Percentiles rank a stretch among this genome's conserved stretches.
phyloP scores from a whole-genome alignment of 2,797 vertebrate genomes.

The Limnodromus scolopaceus region DNA sequence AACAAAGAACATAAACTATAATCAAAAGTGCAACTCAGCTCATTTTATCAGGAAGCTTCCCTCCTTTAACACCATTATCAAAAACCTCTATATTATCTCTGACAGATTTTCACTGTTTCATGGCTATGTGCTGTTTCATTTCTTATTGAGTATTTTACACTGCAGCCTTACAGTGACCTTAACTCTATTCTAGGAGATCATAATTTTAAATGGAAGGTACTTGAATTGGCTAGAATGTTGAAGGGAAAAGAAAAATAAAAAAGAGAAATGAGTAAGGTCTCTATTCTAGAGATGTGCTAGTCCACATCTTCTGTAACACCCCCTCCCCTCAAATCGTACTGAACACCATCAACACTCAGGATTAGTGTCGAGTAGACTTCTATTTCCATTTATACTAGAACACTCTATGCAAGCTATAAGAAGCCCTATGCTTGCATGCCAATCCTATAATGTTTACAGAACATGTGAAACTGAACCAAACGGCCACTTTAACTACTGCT shows the following conservation, averaged over 20 bases:
- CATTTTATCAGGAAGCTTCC: neutral
- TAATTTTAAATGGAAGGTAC: neutral
- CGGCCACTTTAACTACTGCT: accelerated
- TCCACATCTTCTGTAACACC: neutral
- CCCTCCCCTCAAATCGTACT: accelerated
- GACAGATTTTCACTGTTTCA: neutral
- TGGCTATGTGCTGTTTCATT: neutral
- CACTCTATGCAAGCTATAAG: neutral
- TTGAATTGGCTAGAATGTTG: neutral
- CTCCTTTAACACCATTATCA: neutral
- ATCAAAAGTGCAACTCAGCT: neutral
- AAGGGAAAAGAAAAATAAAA: neutral
- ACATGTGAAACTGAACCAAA: neutral
- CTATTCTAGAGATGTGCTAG: neutral
- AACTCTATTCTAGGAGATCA: neutral
- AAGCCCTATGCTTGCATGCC: neutral
- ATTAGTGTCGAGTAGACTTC: neutral
- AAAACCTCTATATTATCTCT: neutral
- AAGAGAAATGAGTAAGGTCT: neutral
- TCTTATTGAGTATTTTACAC: neutral
- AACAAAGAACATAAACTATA: neutral
- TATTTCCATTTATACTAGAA: neutral
- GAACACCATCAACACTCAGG: neutral
- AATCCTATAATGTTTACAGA: neutral
- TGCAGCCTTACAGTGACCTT: neutral